These are phyloP conservation scores for Callyntrura sp. DNA, from an alignment of 2,888 invertebrate species.

Conservation along the genomic window DNA sequence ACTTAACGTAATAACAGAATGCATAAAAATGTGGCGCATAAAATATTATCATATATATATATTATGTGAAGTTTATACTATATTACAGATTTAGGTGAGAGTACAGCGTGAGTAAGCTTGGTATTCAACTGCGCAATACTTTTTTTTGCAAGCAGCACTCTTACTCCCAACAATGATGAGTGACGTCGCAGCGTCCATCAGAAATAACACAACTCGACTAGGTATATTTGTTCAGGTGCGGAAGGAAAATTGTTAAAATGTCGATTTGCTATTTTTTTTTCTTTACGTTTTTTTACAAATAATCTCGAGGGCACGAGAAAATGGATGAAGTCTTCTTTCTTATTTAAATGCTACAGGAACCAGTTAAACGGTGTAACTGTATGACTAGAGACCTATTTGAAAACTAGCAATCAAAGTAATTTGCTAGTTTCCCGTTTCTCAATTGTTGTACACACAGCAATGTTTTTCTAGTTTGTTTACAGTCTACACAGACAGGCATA, in stretches of 20 bases:
- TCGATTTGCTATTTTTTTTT: background rate
- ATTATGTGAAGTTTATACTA: conserved; percentile 53
- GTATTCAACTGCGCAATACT: conserved; percentile 72
- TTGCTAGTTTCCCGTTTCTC: background rate
- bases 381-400: background rate
- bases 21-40: background rate
- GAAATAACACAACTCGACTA: conserved; percentile 36
- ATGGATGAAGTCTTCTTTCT: background rate
- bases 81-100: conserved; percentile 52
- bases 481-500: background rate
- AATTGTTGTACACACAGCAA: conserved; percentile 14
- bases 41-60: conserved; percentile 15
- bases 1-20: conserved; percentile 16
- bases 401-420: background rate
- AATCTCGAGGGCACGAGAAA: background rate
- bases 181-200: conserved; percentile 76
- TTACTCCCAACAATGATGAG: conserved; percentile 78
- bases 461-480: conserved; percentile 8
- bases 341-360: conserved; percentile 9
- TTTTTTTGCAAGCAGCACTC: conserved; percentile 73
- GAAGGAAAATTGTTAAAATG: background rate
- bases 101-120: conserved; percentile 71
- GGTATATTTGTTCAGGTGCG: background rate
- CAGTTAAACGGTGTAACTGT: conserved; percentile 1
- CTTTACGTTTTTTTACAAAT: background rate